These are phyloP conservation scores for Chaenodraco wilsoni DNA, from an alignment of 2,797 vertebrate species.

Conservation along the genomic window DNA sequence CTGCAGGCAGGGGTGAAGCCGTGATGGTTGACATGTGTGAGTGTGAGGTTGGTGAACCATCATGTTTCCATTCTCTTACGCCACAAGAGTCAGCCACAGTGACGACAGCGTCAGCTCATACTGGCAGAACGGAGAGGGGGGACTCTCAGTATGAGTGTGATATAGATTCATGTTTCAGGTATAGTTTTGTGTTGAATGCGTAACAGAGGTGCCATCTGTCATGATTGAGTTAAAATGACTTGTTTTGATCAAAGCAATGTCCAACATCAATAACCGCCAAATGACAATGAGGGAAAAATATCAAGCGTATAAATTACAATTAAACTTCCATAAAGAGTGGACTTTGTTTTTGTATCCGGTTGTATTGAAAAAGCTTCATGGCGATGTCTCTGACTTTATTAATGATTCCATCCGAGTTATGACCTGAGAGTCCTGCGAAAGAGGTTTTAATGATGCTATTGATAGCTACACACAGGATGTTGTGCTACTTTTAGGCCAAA, in stretches of 20 bases:
- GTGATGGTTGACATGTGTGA: conserved; percentile 18
- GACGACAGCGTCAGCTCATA: conserved; percentile 6
- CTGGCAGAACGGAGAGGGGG: conserved; percentile 16
- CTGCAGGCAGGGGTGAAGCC: neutral
- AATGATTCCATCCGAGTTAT: neutral
- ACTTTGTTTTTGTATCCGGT: neutral
- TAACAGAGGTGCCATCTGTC: neutral
- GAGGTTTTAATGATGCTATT: neutral
- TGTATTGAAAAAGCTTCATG: neutral
- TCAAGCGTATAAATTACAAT: neutral
- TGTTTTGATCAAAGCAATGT: neutral
- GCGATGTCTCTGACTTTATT: neutral
- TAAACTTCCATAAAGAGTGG: neutral
- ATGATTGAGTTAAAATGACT: neutral
- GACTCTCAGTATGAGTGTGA: conserved; percentile 27
- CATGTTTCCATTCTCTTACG: neutral
- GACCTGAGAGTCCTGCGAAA: too few species aligned
- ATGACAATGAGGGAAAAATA: neutral
- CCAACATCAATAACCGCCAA: neutral
- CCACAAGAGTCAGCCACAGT: conserved; percentile 46
- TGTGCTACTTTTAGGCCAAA: neutral
- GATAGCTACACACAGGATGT: neutral
- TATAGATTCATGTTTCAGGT: accelerated
- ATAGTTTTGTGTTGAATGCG: neutral
- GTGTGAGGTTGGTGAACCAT: neutral